Conservation (phyloP, 2,888 invertebrate species). For the Dugesia japonica region DNA sequence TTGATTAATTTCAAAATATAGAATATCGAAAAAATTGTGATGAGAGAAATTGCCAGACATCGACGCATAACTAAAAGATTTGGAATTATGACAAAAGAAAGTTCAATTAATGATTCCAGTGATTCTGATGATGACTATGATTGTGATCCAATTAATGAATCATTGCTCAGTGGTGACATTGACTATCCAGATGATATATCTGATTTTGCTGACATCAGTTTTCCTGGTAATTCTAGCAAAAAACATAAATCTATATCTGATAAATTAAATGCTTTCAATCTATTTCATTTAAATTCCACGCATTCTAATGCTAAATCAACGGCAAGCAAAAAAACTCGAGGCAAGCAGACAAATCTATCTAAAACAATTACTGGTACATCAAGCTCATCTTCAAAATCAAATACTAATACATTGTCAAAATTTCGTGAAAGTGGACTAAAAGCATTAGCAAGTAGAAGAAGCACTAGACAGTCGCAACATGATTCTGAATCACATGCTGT, state of each 20-base stretch:
- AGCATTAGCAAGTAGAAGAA: slow-evolving; percentile 1
- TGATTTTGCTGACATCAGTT: neutral
- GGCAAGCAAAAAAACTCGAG: neutral
- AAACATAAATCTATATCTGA: neutral
- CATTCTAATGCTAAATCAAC: neutral
- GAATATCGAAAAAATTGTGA: slow-evolving; percentile 10
- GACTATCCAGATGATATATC: slow-evolving; percentile 4
- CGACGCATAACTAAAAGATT: neutral
- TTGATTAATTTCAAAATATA: neutral
- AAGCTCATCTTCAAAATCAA: neutral
- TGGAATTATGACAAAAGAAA: neutral
- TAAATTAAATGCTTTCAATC: slow-evolving; percentile 12
- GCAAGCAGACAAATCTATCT: neutral
- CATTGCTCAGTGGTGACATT: neutral
- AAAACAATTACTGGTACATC: neutral
- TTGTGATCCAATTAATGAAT: neutral
- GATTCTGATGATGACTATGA: neutral
- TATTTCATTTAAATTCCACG: neutral
- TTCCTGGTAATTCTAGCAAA: neutral
- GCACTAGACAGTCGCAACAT: slow-evolving; percentile 9
- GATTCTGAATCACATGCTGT: neutral
- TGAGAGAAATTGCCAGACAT: slow-evolving; percentile 8
- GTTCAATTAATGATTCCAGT: slow-evolving; percentile 3
- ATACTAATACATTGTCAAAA: neutral
- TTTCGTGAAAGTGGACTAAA: neutral